Evolutionary conservation across 2,888 invertebrate genomes (phyloP), one percentile per base, ranked within the genome.

Genomic region (Petrolisthes cinctipes): DNA sequence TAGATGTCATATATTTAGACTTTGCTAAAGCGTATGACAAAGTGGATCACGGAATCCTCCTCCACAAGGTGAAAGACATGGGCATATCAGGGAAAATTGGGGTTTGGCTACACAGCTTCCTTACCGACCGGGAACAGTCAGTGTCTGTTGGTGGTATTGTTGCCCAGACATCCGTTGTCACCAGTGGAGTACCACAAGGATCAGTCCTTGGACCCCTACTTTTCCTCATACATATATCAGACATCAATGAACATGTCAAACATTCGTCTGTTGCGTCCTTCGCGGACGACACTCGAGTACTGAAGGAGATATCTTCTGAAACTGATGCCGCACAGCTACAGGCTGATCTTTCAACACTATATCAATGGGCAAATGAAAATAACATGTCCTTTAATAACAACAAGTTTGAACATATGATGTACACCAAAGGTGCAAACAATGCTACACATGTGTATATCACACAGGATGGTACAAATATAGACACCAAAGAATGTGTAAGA

Each of bases 381-480:
- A 37, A 37, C 37, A 37, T 37, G 37, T 37, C 37, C 37, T 37
- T 37, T 37, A 37, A 37, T 37, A 37, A 37, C 37, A 37, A 37
- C 37, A 37, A 37, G 37, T 37, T 37, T 37, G 37, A 37, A 37
- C 37, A 71, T 20, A 71, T 71, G 23, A 1, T 66, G 11, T 71
- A 71, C 71, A 71, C 14, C 71, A n/a, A 71, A 71, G 71, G 17
- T 71, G 71, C 17, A 71, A 71, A 71, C 71, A 71, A 71, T 23
- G 5, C 6, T 71, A 71, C 71, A 71, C 14, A 71, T 71, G 71
- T 71, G 23, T 71, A 71, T 71, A 23, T 71, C 71, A 5, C 6
- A 71, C 71, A 71, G 3, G 71, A 71, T 17, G 71, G 71, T 71
- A 71, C 71, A 71, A 71, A 71, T 71, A 71, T 71, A 20, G 17